Base-by-base conservation (phyloP, 1,140 invertebrate species). In the Achroia grisella region DNA sequence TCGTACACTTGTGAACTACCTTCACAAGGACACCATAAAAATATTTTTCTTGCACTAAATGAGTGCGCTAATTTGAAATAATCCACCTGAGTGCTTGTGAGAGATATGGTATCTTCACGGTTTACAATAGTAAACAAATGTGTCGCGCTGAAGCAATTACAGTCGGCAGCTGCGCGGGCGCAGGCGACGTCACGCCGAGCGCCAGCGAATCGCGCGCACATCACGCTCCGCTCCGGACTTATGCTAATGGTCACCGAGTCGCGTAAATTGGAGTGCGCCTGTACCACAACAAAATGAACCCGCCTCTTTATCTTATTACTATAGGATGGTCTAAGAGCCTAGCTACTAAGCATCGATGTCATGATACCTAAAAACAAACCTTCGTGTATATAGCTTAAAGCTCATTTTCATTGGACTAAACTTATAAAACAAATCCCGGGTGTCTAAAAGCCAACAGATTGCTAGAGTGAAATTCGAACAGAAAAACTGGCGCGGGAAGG, bases 271-370 rank as follows among this genome's bases (percentile, higher is more conserved):
- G 78, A 81, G 61, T 68, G 60, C 68, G 69, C 62, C 72, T 66
- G 66, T 70, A 68, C 62, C 75, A 72, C 74, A 80, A 84, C 73
- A 79, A 82, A 82, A 82, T 71, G 67, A 68, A 65, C 71, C 74
- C 70, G 75, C 66, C 69, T 73, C 74, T 82, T 82, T 85, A 82
- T 85, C 81, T 85, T 79, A 85, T 85, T 81, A 74, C 75, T 69
- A 39, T 57, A 65, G 68, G 54, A 69, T 64, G 68, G 58, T 59
- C 63, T 46, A 54, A 53, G 50, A 58, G 54, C 59, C 52, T 50
- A 53, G 53, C 49, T 39, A 50, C 59, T 63, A 44, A 58, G 56
- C 48, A 40, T 44, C 33, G 32, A 37, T 47, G 37, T 36, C 49
- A 12, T 45, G 42, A 44, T 44, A 29, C 46, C n/a, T 12, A 23